A percentile compares a stretch with the other conserved stretches of the same genome.
These are phyloP conservation scores for Planiliza haematocheilus DNA, from an alignment of 2,113 vertebrate genomes.

Conservation along the genomic window DNA sequence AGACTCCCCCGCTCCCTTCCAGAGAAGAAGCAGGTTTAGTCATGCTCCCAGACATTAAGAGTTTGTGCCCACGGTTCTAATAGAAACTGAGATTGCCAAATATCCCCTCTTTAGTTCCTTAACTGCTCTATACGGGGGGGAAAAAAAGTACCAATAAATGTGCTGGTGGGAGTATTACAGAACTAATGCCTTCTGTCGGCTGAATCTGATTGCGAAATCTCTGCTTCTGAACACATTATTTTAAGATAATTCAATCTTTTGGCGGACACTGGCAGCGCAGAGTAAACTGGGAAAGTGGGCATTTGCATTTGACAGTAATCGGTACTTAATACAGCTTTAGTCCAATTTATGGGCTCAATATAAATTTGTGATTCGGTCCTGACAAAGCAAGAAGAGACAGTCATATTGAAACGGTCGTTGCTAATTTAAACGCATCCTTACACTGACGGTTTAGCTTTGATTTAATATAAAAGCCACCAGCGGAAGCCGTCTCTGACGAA, in stretches of 20 bases:
- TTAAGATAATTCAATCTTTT: conserved; percentile 27
- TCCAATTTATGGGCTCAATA: conserved; percentile 1
- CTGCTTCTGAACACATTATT: not conserved
- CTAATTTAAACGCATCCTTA: conserved; percentile 7
- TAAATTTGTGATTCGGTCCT: not conserved
- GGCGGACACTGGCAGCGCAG: not conserved
- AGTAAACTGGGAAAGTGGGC: conserved; percentile 4
- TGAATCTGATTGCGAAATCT: not conserved
- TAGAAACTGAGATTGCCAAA: conserved; percentile 6
- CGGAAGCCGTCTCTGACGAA: not conserved
- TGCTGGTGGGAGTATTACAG: not conserved
- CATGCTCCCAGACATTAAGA: conserved; percentile 18
- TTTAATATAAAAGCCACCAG: not conserved
- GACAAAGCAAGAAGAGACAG: not conserved
- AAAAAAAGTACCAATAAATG: not conserved
- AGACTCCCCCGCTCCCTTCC: not conserved
- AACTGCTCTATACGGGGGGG: not conserved
- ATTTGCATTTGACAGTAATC: conserved; percentile 36
- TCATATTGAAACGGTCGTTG: conserved; percentile 16
- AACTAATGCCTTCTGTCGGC: not conserved
- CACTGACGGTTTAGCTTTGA: not conserved
- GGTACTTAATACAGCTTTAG: conserved; percentile 10
- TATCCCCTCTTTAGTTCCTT: not conserved
- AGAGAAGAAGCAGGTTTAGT: conserved; percentile 23
- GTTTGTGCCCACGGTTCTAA: not conserved